A percentile compares a stretch with the other conserved stretches of the same genome.
These are phyloP conservation scores for Exephanes ischioxanthus DNA, from an alignment of 2,888 invertebrate genomes.

Conservation along the genomic window DNA sequence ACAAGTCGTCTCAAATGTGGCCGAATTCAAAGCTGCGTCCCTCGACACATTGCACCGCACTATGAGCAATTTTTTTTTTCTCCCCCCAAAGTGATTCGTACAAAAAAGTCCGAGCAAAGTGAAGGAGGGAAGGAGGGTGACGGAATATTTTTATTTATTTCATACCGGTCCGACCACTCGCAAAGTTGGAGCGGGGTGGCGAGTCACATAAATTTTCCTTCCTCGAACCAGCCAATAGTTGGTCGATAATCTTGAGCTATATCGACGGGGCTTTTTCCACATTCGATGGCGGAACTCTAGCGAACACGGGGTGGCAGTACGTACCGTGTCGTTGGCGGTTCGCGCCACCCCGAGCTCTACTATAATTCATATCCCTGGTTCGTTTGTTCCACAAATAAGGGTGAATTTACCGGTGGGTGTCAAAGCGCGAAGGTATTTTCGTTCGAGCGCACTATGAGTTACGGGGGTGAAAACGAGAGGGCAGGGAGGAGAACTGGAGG, in stretches of 20 bases:
- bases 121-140: constrained; percentile 5
- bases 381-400: constrained; percentile 69
- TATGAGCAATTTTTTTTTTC: not conserved
- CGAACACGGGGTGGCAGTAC: constrained; percentile 3
- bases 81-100: not conserved
- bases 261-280: constrained; percentile 38
- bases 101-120: not conserved
- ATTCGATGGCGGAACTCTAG: constrained; percentile 42
- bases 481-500: constrained; percentile 29
- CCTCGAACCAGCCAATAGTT: constrained; percentile 44
- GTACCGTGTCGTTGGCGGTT: constrained; percentile 58
- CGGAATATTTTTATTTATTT: constrained; percentile 10
- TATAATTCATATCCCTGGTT: constrained; percentile 64
- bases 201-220: constrained; percentile 38
- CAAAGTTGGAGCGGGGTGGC: constrained; percentile 3
- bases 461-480: constrained; percentile 29
- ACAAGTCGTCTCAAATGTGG: not conserved
- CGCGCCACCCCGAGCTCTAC: constrained; percentile 46
- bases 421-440: constrained; percentile 72
- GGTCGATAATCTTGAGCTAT: constrained; percentile 55
- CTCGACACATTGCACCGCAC: not conserved
- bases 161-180: constrained; percentile 17
- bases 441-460: constrained; percentile 60
- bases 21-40: not conserved
- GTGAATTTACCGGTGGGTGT: constrained; percentile 65